Evolutionary conservation across 2,888 invertebrate genomes (phyloP), one percentile per base, ranked within the genome.

Genomic region (Xylota sylvarum): DNA sequence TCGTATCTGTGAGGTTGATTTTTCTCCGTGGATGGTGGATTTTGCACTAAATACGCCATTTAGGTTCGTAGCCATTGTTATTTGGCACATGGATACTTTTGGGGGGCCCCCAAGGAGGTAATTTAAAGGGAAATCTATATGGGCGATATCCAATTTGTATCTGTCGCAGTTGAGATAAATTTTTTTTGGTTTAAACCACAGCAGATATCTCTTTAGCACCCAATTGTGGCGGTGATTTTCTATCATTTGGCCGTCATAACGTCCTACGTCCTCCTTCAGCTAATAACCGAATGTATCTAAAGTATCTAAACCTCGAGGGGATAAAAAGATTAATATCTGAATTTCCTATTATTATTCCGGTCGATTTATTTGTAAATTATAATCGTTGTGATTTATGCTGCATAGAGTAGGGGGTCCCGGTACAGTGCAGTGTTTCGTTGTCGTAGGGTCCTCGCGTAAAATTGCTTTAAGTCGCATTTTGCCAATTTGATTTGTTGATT

Each of bases 121-220:
- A 81, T 86, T 81, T 86, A 76, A 85, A 82, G 86, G 81, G 67
- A 81, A 86, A 86, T 82, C 82, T 82, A 77, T 86, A 86, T 86
- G 78, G 86, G 86, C 82, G 86, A 86, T 86, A 78, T 73, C 78
- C 73, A 86, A 86, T 82, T 86, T 86, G 82, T 82, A 86, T 86
- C 82, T 86, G 82, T 86, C 86, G 76, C 85, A 80, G 70, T 76
- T 64, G 56, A 43, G 80, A 72, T 70, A 64, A 35, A 46, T 43
- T 58, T 62, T 46, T 40, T 52, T 32, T 40, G 1, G 10, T 9
- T 30, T 17, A 5, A 62, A 32, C 37, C 30, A 74, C 50, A 55
- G 46, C 55, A 69, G 56, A 58, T 86, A 86, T 69, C 77, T 86
- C 82, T 82, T 86, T 86, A 86, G 86, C 86, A 86, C 86, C 86